phyloP scores from a whole-genome alignment of 2,113 vertebrate species.

The Scomber colias region DNA sequence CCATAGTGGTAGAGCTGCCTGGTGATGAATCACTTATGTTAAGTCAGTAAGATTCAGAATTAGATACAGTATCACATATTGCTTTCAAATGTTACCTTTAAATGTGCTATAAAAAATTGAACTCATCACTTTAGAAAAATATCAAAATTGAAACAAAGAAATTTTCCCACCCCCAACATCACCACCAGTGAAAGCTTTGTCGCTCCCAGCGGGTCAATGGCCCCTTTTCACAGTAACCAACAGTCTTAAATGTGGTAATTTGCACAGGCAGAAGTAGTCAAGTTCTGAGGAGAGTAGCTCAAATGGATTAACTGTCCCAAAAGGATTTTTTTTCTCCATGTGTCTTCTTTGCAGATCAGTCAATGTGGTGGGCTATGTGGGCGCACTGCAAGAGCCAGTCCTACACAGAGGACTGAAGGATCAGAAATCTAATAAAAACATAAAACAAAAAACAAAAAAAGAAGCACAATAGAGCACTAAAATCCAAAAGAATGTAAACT shows the following conservation, averaged over 20 bases:
- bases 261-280: conserved; percentile 31
- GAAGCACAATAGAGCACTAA: conserved; percentile 68
- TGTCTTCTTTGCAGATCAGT: conserved; percentile 31
- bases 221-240: conserved; percentile 6
- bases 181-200: conserved; percentile 16
- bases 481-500: conserved; percentile 62
- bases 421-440: conserved; percentile 61
- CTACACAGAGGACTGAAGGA: conserved; percentile 72
- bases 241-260: conserved; percentile 48
- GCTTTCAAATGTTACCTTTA: conserved; percentile 61
- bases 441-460: conserved; percentile 13
- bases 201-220: neutral
- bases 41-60: conserved; percentile 59
- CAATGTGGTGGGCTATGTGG: conserved; percentile 75
- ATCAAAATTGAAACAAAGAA: conserved; percentile 76
- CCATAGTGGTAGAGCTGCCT: conserved; percentile 72
- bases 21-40: conserved; percentile 53
- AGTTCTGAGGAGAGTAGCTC: conserved; percentile 4
- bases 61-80: conserved; percentile 67
- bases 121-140: conserved; percentile 78
- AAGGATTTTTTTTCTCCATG: conserved; percentile 15
- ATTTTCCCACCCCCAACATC: conserved; percentile 17
- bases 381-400: conserved; percentile 72
- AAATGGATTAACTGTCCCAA: conserved; percentile 1
- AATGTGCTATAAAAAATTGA: conserved; percentile 72